Evolutionary conservation across 2,888 invertebrate genomes (phyloP).

Genomic region (Lissonota sp.): DNA sequence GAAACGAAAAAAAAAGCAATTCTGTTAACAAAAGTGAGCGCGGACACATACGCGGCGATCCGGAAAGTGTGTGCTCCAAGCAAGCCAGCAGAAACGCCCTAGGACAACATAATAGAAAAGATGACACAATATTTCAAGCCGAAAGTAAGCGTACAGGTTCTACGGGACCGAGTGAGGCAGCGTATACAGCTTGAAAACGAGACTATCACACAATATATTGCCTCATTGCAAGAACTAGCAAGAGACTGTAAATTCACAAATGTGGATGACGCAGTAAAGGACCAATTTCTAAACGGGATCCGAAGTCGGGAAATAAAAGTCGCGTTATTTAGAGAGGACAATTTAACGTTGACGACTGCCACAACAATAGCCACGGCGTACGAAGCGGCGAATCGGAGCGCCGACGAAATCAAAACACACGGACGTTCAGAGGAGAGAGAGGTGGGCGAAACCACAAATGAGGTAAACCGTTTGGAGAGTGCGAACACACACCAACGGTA

Average conservation of each 20-base stretch:
- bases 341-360: neutral
- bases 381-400: neutral
- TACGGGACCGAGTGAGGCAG: neutral
- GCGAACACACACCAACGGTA: no score
- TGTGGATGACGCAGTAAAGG: neutral
- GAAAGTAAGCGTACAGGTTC: neutral
- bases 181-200: neutral
- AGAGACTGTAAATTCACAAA: neutral
- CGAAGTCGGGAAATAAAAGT: neutral
- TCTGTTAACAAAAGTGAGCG: conserved; percentile 37
- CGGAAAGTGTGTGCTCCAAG: neutral
- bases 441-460: no score
- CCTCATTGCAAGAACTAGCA: conserved; percentile 14
- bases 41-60: conserved; percentile 35
- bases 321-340: neutral
- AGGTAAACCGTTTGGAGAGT: no score
- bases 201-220: neutral
- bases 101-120: neutral
- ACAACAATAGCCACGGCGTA: conserved; percentile 1
- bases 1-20: conserved; percentile 50
- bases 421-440: no score
- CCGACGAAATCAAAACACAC: no score
- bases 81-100: neutral
- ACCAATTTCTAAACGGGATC: neutral
- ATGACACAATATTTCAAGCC: neutral